Evolutionary conservation across 2,888 invertebrate genomes (phyloP), one percentile per base, ranked within the genome.

Genomic region (Helobdella robusta): DNA sequence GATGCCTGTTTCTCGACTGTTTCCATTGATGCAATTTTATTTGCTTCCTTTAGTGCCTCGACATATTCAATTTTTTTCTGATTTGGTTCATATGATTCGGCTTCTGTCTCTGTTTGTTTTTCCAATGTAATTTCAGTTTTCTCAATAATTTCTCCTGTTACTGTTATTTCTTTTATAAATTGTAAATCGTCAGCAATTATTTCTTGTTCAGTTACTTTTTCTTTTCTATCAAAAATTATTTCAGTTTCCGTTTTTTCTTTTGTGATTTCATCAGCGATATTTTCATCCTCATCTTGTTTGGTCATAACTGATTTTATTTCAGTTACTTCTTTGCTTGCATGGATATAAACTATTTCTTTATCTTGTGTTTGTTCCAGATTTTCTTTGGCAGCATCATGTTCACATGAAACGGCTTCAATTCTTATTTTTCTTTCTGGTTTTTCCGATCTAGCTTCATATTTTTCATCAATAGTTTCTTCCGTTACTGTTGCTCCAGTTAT

Each of bases 381-480:
- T n/a, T 11, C 20, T 50, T 50, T 6, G 23, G 5, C 50, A 20
- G 50, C 50, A 11, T 6, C 50, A 50, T 20, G 8, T 50, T 50
- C 50, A n/a, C n/a, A 8, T 25, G 8, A n/a, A 20, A 50, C 50
- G 23, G 23, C 50, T 11, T 50, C 50, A 11, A 20, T 6, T 20
- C 11, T 50, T 6, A 11, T n/a, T 11, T 8, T n/a, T 50, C 20
- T n/a, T 50, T 50, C 50, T 50, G 50, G n/a, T 50, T 6, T n/a
- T 36, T 59, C 36, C 6, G 34, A n/a, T 32, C n/a, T 34, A 6
- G 5, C 23, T 36, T 32, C 36, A n/a, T 35, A 11, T 36, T 59
- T 32, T 8, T n/a, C 36, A 8, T 6, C 59, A 30, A 59, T 40
- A 36, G 6, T 8, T 35, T 59, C 59, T 8, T 59, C 59, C 36